phyloP scores from a whole-genome alignment of 2,888 invertebrate species.

The Caenorhabditis sinica region DNA sequence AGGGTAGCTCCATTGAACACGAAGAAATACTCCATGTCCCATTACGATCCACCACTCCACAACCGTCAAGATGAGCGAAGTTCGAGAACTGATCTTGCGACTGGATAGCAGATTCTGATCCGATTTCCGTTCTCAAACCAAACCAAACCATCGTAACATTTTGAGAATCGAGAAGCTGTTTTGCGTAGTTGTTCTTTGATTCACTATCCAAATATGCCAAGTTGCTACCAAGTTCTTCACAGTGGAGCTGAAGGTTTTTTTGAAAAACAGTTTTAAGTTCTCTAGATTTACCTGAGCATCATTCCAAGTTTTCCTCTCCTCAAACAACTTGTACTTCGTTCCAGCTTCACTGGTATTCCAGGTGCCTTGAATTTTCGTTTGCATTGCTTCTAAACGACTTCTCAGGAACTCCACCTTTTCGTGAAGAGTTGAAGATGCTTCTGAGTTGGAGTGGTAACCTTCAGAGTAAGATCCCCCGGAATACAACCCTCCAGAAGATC shows the following conservation, averaged over 20 bases:
- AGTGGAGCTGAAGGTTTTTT: constrained; percentile 24
- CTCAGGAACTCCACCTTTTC: constrained; percentile 13
- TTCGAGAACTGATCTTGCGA: constrained; percentile 25
- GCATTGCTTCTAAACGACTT: constrained; percentile 2
- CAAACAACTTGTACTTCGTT: constrained; percentile 50
- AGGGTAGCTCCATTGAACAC: constrained; percentile 46
- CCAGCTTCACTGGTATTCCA: constrained; percentile 62
- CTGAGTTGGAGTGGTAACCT: neutral
- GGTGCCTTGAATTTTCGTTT: constrained; percentile 20
- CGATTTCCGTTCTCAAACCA: constrained; percentile 46
- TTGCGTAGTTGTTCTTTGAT: constrained; percentile 47
- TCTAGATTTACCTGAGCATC: constrained; percentile 55
- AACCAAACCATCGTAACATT: constrained; percentile 43
- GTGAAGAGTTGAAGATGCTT: constrained; percentile 5
- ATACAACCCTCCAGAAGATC: constrained; percentile 1
- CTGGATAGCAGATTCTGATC: neutral
- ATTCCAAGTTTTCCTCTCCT: constrained; percentile 52
- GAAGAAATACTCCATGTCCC: constrained; percentile 49
- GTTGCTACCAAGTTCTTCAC: constrained; percentile 42
- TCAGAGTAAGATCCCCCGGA: neutral
- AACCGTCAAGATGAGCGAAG: constrained; percentile 27
- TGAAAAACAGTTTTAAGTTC: neutral
- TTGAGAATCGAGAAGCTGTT: neutral
- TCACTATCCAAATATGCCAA: constrained; percentile 56
- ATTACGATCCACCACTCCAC: constrained; percentile 34